Conservation (phyloP, 2,797 vertebrate species). For the Syngnathus rostellatus region DNA sequence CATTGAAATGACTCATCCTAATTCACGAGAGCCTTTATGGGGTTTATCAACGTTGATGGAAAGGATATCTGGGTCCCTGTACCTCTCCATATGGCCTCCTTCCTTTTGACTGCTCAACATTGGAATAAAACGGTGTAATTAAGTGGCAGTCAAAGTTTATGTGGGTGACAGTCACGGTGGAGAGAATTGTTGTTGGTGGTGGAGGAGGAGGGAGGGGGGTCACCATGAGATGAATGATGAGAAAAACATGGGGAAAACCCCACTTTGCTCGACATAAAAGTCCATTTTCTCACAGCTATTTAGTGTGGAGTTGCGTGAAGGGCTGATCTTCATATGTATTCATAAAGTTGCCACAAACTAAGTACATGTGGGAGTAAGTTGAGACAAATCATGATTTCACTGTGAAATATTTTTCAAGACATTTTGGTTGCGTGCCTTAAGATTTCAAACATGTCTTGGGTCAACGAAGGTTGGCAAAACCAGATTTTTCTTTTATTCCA, state of each 20-base stretch:
- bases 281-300: constrained; percentile 52
- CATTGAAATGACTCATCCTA: constrained; percentile 82
- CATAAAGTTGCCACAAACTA: not conserved
- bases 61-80: constrained; percentile 65
- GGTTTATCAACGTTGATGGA: constrained; percentile 78
- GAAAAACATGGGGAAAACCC: constrained; percentile 9
- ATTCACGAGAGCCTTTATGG: constrained; percentile 77
- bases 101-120: constrained; percentile 82
- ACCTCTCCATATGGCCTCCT: constrained; percentile 54
- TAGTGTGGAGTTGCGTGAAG: not conserved
- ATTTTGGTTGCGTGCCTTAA: not conserved
- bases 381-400: too few species aligned
- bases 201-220: constrained; percentile 54
- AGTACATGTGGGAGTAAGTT: not conserved
- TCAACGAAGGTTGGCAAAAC: not conserved
- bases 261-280: constrained; percentile 43
- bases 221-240: too few species aligned
- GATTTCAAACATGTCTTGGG: not conserved
- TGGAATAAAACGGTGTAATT: constrained; percentile 86
- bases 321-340: not conserved
- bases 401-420: not conserved
- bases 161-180: constrained; percentile 71
- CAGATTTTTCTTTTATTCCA: not conserved
- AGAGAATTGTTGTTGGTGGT: constrained; percentile 40
- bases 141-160: constrained; percentile 86